Base-by-base conservation (phyloP, 2,797 vertebrate genomes). In the Lutjanus argentimaculatus region DNA sequence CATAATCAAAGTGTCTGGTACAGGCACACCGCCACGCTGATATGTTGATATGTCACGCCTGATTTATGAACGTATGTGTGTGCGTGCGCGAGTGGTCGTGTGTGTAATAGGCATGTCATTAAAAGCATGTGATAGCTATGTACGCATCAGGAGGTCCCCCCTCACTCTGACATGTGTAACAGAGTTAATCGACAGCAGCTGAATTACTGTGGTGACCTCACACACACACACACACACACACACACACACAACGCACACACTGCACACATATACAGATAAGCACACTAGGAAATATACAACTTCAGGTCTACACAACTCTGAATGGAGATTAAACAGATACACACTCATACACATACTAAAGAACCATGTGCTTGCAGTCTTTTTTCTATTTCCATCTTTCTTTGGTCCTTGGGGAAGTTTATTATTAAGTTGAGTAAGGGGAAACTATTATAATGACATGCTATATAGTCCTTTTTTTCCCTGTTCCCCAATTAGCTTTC, bases 1-100 rank as follows among this genome's bases (percentile, higher is more conserved):
- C 82, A 76, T 89, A 89, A 94, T 92, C 89, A 91, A 83, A 89
- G 73, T 84, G 86, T 87, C 85, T 79, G 21, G 25, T 67, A 80
- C 36, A 75, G 73, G 64, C 73, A 57, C 72, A 66, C 72, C 17
- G 51, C 68, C 46, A 66, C 46, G 43, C 53, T 84, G 88, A 86
- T 89, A 71, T 75, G 83, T 79, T 85, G 87, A 88, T 87, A 84
- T 90, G 88, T 64, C 91, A 87, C 30, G 45, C 12, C 69, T 83
- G 82, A 91, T 91, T 85, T 86, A 82, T 85, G 82, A 57, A 67
- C 13, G 25, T 42, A 22, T 45, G 56, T 53, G 42, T 53, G 48
- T 48, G 63, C 42, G 52, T 52, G 52, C 52, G 62, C 40, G 66
- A n/a, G 52, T 51, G 63, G 8, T 48, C 30, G 66, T 36, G 61